phyloP scores from a whole-genome alignment of 2,113 vertebrate genomes.

The Dicaeum eximium region DNA sequence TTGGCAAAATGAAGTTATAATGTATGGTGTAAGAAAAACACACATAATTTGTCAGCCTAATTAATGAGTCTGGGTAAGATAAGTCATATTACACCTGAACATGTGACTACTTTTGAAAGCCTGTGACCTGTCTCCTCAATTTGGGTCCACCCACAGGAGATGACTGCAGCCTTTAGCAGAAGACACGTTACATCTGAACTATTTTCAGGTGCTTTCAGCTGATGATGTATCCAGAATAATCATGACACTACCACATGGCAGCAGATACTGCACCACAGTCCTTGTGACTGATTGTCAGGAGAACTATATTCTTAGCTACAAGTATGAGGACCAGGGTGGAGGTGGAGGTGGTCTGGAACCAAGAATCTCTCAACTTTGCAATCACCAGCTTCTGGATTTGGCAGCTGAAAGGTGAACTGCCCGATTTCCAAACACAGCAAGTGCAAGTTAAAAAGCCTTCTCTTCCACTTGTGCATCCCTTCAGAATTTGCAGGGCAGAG shows the following conservation, averaged over 20 bases:
- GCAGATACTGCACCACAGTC: background rate
- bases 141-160: background rate
- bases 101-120: background rate
- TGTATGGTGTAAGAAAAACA: background rate
- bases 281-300: background rate
- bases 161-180: background rate
- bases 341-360: background rate
- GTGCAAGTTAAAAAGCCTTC: background rate
- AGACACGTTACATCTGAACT: background rate
- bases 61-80: background rate
- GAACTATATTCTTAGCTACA: accelerated
- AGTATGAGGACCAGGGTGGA: background rate
- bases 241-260: background rate
- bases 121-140: background rate
- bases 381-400: background rate
- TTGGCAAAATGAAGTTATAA: background rate
- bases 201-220: background rate
- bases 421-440: background rate
- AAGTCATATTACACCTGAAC: background rate
- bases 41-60: background rate
- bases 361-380: background rate
- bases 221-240: background rate
- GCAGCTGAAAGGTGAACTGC: background rate
- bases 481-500: background rate
- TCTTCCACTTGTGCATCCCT: background rate